These are phyloP conservation scores for Ylistrum balloti DNA, from an alignment of 1,140 invertebrate genomes.

Conservation along the genomic window DNA sequence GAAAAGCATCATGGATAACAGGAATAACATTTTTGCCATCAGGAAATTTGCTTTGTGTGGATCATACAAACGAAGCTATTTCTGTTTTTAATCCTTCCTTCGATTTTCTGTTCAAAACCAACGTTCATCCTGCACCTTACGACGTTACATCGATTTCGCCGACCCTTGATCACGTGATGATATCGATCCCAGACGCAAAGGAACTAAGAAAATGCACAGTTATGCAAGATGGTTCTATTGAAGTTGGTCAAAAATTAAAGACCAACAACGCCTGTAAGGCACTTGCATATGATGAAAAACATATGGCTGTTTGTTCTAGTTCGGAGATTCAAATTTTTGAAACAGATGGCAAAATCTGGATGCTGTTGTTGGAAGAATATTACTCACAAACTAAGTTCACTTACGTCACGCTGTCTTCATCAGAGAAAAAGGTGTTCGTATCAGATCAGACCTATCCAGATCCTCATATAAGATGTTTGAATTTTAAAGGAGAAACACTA, in stretches of 20 bases:
- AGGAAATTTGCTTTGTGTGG: constrained; percentile 48
- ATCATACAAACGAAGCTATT: constrained; percentile 48
- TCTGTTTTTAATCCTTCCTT: constrained; percentile 43
- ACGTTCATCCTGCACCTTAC: constrained; percentile 49
- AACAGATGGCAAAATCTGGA: constrained; percentile 53
- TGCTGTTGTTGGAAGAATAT: constrained; percentile 41
- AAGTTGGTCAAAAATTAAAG: not conserved
- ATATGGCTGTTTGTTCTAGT: constrained; percentile 50
- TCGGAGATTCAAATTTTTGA: constrained; percentile 48
- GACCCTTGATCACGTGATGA: not conserved
- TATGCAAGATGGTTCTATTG: not conserved
- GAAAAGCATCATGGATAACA: constrained; percentile 54
- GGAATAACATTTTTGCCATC: constrained; percentile 49
- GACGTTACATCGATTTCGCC: constrained; percentile 47
- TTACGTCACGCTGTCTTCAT: constrained; percentile 47
- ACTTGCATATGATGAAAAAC: constrained; percentile 21
- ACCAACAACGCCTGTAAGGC: not conserved
- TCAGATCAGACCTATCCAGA: constrained; percentile 59
- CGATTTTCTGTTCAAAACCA: constrained; percentile 46
- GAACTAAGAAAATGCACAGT: not conserved
- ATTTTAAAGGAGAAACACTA: constrained; percentile 49
- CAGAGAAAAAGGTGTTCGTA: constrained; percentile 51
- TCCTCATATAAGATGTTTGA: constrained; percentile 51
- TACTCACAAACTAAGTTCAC: constrained; percentile 54
- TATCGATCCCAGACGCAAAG: not conserved